A percentile compares a stretch with the other conserved stretches of the same genome.
These are phyloP conservation scores for Carcina quercana DNA, from an alignment of 2,888 invertebrate species.

Conservation along the genomic window DNA sequence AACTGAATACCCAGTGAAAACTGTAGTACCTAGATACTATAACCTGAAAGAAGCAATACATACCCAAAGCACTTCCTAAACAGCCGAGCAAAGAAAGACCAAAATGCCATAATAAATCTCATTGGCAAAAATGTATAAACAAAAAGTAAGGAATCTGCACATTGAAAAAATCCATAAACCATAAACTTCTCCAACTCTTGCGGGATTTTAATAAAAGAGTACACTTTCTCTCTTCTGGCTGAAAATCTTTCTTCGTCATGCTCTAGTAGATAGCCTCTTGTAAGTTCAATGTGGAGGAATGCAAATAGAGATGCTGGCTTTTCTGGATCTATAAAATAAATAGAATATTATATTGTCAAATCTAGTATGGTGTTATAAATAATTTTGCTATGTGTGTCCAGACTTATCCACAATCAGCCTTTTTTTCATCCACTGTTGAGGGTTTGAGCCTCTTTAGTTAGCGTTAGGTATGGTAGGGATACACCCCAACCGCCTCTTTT, in stretches of 20 bases:
- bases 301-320: constrained; percentile 70
- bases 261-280: constrained; percentile 93
- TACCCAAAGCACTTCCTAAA: constrained; percentile 84
- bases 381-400: background rate
- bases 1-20: too few species aligned
- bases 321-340: constrained; percentile 44
- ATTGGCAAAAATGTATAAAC: constrained; percentile 98
- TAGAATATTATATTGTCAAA: background rate
- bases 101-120: constrained; percentile 89
- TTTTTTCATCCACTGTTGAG: too few species aligned
- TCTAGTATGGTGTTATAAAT: background rate
- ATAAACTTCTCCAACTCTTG: constrained; percentile 94
- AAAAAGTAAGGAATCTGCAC: constrained; percentile 97
- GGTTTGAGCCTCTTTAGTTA: too few species aligned
- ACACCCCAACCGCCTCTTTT: too few species aligned
- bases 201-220: constrained; percentile 97
- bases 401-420: too few species aligned
- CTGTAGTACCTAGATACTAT: too few species aligned
- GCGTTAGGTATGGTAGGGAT: too few species aligned
- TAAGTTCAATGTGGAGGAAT: constrained; percentile 90
- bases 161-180: constrained; percentile 95
- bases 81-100: constrained; percentile 84
- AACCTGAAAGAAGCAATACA: too few species aligned
- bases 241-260: constrained; percentile 96
- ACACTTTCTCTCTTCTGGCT: constrained; percentile 95